These are phyloP conservation scores for Ceratitis capitata DNA, from an alignment of 1,140 invertebrate species.

Conservation along the genomic window DNA sequence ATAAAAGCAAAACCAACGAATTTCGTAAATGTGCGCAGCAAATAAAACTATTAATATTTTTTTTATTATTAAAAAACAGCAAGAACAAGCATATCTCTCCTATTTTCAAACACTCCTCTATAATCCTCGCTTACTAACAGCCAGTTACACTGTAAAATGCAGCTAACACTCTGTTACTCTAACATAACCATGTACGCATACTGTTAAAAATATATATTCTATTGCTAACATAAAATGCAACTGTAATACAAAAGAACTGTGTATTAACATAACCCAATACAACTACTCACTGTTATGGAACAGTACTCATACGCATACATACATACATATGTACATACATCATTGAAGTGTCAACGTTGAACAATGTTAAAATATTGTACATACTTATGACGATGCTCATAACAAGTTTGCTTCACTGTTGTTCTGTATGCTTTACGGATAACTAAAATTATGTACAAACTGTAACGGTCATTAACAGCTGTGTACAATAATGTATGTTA, in stretches of 20 bases:
- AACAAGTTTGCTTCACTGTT: background rate
- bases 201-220: background rate
- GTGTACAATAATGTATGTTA: conserved; percentile 3
- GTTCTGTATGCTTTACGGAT: background rate
- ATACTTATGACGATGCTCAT: background rate
- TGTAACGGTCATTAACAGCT: background rate
- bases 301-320: background rate
- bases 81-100: conserved; percentile 23
- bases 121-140: background rate
- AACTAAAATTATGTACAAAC: background rate
- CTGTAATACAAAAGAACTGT: too few species aligned
- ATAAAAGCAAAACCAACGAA: background rate
- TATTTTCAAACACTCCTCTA: background rate
- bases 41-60: conserved; percentile 29
- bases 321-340: background rate
- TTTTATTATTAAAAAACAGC: background rate
- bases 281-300: background rate
- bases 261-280: too few species aligned
- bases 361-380: background rate
- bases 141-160: background rate
- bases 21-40: conserved; percentile 44
- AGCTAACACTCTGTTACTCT: background rate
- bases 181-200: too few species aligned
- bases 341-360: background rate
- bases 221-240: too few species aligned